Conservation (phyloP, 1,140 invertebrate genomes). For the Caligus rogercresseyi region DNA sequence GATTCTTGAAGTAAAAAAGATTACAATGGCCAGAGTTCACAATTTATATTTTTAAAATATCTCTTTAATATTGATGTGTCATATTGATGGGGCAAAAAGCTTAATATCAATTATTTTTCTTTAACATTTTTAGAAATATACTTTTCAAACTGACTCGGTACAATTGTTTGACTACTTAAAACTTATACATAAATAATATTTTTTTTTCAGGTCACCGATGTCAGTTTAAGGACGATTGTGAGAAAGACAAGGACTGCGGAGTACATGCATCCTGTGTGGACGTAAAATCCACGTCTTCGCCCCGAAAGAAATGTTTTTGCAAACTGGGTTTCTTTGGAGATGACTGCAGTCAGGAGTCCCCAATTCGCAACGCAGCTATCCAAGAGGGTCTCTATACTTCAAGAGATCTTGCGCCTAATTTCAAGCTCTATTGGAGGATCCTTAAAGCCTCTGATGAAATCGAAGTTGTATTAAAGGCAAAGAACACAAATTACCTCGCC, state of each 20-base stretch:
- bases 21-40: too few relatives aligned
- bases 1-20: too few relatives aligned
- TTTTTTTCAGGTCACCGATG: conserved; percentile 36
- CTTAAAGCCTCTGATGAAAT: conserved; percentile 58
- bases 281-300: conserved; percentile 52
- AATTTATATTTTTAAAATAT: too few relatives aligned
- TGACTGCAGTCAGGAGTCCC: conserved; percentile 28
- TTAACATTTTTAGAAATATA: too few relatives aligned
- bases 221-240: conserved; percentile 55
- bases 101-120: too few relatives aligned
- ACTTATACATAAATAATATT: not conserved
- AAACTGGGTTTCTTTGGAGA: conserved; percentile 55
- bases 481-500: conserved; percentile 65
- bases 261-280: conserved; percentile 63
- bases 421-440: conserved; percentile 61
- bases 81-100: too few relatives aligned
- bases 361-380: conserved; percentile 11
- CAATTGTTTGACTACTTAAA: not conserved
- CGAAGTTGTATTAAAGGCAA: conserved; percentile 61
- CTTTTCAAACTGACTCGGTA: not conserved
- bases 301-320: conserved; percentile 71
- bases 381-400: conserved; percentile 41
- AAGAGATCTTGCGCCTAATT: conserved; percentile 47
- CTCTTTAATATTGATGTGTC: too few relatives aligned
- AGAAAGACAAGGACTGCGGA: conserved; percentile 53